Evolutionary conservation across 2,888 invertebrate species (phyloP).

Genomic region (Cataglyphis albicans): DNA sequence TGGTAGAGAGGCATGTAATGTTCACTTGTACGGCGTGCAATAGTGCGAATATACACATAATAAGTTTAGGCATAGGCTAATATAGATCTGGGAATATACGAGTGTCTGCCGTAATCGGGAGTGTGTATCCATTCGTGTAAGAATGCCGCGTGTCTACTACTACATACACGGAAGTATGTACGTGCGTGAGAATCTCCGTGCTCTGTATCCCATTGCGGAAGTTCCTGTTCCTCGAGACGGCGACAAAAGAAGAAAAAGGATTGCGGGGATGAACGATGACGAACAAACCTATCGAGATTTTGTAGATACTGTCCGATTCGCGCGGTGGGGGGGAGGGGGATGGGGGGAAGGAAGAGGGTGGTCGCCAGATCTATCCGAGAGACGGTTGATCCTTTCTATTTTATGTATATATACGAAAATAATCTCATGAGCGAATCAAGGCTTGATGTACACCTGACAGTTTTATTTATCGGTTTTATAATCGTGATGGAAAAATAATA

Average conservation of each 20-base stretch:
- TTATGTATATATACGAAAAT: slow-evolving; percentile 1
- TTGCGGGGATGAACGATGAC: slow-evolving; percentile 23
- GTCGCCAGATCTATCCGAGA: slow-evolving; percentile 78
- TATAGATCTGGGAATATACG: slow-evolving; percentile 52
- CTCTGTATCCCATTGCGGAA: slow-evolving; percentile 83
- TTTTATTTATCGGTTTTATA: slow-evolving; percentile 20
- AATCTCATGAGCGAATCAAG: slow-evolving; percentile 33
- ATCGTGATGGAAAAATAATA: slow-evolving; percentile 18
- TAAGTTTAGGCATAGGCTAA: slow-evolving; percentile 61
- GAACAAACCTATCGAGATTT: slow-evolving; percentile 80
- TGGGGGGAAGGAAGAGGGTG: neutral
- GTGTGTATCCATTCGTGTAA: slow-evolving; percentile 66
- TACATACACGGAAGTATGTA: slow-evolving; percentile 56
- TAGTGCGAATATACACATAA: slow-evolving; percentile 63
- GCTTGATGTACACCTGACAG: slow-evolving; percentile 47
- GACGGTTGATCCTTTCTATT: slow-evolving; percentile 23
- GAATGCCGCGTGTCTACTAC: slow-evolving; percentile 77
- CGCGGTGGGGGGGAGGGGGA: slow-evolving; percentile 69
- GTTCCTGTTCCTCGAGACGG: slow-evolving; percentile 83
- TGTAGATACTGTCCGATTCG: slow-evolving; percentile 80
- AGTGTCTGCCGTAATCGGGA: slow-evolving; percentile 61
- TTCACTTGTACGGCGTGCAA: slow-evolving; percentile 64
- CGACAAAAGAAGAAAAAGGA: slow-evolving; percentile 57
- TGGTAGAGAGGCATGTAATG: slow-evolving; percentile 58
- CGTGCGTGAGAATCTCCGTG: slow-evolving; percentile 78